Conservation (phyloP, 2,113 vertebrate genomes). For the Mustela lutreola region DNA sequence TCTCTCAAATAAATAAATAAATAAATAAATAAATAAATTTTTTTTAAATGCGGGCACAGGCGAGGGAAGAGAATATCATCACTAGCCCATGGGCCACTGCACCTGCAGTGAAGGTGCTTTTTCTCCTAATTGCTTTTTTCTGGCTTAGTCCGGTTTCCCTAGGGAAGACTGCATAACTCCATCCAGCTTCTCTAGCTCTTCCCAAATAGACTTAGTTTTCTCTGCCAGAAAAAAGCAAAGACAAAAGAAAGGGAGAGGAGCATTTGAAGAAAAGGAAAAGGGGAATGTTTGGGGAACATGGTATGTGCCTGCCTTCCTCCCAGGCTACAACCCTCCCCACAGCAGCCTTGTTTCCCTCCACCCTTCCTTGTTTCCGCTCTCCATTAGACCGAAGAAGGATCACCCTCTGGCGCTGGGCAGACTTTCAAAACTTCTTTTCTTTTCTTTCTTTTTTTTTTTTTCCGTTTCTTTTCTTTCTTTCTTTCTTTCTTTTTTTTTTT, state of each 20-base stretch:
- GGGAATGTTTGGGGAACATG: background rate
- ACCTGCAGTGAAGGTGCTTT: background rate
- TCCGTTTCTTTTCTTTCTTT: background rate
- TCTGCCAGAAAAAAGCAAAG: background rate
- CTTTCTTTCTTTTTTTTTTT: background rate
- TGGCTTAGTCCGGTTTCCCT: background rate
- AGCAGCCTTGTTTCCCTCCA: background rate
- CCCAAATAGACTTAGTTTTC: background rate
- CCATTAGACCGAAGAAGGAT: background rate
- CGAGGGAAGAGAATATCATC: background rate
- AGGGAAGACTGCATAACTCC: background rate
- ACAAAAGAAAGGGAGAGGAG: background rate
- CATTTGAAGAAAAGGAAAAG: background rate
- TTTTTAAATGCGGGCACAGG: too few species aligned
- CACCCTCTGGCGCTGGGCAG: background rate
- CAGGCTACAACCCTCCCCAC: rapidly evolving
- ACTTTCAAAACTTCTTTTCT: background rate
- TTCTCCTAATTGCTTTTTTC: background rate
- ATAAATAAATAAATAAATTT: too few species aligned
- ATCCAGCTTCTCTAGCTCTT: background rate
- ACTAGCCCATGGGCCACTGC: background rate
- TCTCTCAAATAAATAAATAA: too few species aligned
- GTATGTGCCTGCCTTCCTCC: too few species aligned
- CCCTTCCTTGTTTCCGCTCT: background rate
- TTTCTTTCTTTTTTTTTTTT: background rate